Conservation (phyloP, 2,113 vertebrate genomes). For the Caranx ignobilis region DNA sequence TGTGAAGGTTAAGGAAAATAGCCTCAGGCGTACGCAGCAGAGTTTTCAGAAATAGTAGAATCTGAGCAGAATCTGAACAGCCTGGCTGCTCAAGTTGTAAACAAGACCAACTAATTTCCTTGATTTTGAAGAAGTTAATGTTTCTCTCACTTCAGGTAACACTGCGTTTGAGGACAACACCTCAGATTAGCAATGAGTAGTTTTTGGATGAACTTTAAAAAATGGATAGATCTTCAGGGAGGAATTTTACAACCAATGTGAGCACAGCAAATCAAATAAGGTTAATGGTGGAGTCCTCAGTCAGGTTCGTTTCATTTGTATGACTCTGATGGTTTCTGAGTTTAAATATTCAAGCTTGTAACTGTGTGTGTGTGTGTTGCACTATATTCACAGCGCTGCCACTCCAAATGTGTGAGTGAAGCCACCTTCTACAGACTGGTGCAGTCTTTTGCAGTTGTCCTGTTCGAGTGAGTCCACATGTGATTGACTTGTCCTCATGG, state of each 20-base stretch:
- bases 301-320: neutral
- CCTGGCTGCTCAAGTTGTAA: neutral
- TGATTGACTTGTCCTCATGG: neutral
- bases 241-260: neutral
- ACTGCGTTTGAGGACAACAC: neutral
- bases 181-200: neutral
- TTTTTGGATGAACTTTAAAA: neutral
- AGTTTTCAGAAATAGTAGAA: no score
- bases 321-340: neutral
- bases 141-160: neutral
- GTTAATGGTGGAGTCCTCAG: neutral
- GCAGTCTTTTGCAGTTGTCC: slow-evolving; percentile 95
- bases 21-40: no score
- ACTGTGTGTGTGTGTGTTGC: neutral
- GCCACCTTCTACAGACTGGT: slow-evolving; percentile 97
- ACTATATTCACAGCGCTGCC: slow-evolving; percentile 90
- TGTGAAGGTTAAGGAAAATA: neutral
- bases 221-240: no score
- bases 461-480: slow-evolving; percentile 95
- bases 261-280: neutral
- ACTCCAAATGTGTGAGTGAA: slow-evolving; percentile 95
- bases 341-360: neutral
- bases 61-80: no score
- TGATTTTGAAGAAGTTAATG: no score
- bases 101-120: neutral